Conservation (phyloP, 2,888 invertebrate genomes). For the Platycheirus albimanus region DNA sequence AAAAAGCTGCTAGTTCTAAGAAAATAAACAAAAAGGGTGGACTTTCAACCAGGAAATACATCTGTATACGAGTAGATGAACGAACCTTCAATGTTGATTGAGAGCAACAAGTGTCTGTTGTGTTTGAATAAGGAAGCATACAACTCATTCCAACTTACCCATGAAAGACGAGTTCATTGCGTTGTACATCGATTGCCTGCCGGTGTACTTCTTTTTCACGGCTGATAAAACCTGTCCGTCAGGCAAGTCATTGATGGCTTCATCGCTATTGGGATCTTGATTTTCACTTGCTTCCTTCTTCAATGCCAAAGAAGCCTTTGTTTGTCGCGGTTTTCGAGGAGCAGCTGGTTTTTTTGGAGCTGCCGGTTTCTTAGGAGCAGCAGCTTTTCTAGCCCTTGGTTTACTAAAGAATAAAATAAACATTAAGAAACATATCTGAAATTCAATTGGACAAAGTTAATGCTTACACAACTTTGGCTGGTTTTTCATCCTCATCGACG, state of each 20-base stretch:
- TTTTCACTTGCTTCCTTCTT: constrained; percentile 19
- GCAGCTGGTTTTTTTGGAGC: constrained; percentile 36
- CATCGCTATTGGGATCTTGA: constrained; percentile 52
- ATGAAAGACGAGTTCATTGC: constrained; percentile 56
- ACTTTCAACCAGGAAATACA: too few relatives aligned
- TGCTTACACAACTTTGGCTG: constrained; percentile 43
- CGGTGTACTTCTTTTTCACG: neutral
- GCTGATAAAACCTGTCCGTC: constrained; percentile 40
- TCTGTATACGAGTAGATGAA: too few relatives aligned
- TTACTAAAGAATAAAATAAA: constrained; percentile 23
- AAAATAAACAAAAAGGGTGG: too few relatives aligned
- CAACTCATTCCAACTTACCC: constrained; percentile 52
- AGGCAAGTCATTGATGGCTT: constrained; percentile 1
- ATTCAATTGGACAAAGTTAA: neutral
- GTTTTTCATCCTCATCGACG: neutral
- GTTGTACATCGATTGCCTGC: constrained; percentile 2
- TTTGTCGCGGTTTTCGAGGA: constrained; percentile 36
- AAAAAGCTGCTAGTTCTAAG: too few relatives aligned
- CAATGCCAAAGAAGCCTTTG: constrained; percentile 15
- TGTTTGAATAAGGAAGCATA: too few relatives aligned
- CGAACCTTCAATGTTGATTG: too few relatives aligned
- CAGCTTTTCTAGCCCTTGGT: constrained; percentile 36
- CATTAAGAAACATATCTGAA: neutral
- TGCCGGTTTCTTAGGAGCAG: constrained; percentile 33
- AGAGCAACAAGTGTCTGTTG: too few relatives aligned